Evolutionary conservation across 2,888 invertebrate genomes (phyloP), one percentile per base, ranked within the genome.

Genomic region (Phyllotreta striolata): DNA sequence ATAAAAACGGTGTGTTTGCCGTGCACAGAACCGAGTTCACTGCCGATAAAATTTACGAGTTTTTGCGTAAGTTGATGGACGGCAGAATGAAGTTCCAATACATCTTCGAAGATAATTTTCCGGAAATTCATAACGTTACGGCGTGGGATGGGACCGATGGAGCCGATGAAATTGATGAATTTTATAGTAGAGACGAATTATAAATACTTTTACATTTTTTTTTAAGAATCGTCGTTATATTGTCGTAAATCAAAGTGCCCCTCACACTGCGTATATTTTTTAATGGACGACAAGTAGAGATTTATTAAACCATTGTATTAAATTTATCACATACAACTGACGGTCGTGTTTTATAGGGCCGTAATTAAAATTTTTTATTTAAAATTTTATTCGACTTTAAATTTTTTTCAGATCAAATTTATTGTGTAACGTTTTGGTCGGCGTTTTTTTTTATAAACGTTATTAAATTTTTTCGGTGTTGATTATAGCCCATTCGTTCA

Each of bases 61-160:
- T 71, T 57, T 63, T 70, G 46, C 54, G 41, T 1, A 96, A 96
- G 78, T 85, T 98, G 24, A 92, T 95, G 6, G 96, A 91, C 80
- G 98, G 97, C 0, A 89, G 93, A 68, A 97, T 4, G 3, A n/a
- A 7, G 96, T 0, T 91, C 92, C 52, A 97, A 96, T 0, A 90
- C 92, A 0, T 93, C 96, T 0, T 87, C 96, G 0, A 88, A 88
- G 73, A 94, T 93, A 12, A 91, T 73, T 85, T 96, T 78, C 96
- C 96, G 4, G 83, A 85, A 68, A 87, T 95, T 51, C 76, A 81
- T 5, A 82, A 82, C 46, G 85, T 87, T 0, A 89, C 90, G 12
- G 84, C 93, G 0, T 98, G 98, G 98, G 97, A 98, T 79, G 98
- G 98, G 9, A 91, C 96, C 78, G 97, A 98, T 78, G 24, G 24